Conservation (phyloP, 1,140 invertebrate genomes). For the Caenorhabditis latens region DNA sequence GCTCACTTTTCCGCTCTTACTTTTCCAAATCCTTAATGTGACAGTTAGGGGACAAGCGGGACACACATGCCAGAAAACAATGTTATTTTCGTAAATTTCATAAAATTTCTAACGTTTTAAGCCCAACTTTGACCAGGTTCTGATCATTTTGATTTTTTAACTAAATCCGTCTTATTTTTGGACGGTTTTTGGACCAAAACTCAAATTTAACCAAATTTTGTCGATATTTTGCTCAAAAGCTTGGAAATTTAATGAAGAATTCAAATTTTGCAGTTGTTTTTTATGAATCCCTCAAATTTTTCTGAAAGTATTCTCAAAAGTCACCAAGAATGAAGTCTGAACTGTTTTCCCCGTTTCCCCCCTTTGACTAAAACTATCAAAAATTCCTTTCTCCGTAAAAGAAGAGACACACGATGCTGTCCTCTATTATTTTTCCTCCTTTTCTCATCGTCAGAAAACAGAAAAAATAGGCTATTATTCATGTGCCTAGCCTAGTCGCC, state of each 20-base stretch:
- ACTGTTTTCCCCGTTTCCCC: neutral
- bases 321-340: neutral
- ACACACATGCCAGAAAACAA: neutral
- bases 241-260: neutral
- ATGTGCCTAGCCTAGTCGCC: neutral
- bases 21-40: neutral
- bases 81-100: neutral
- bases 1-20: too few species aligned
- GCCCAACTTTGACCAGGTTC: neutral
- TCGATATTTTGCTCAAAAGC: neutral
- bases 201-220: neutral
- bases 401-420: neutral
- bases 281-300: neutral
- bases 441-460: neutral
- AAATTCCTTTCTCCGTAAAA: neutral
- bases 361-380: neutral
- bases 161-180: neutral
- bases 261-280: neutral
- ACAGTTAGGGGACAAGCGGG: neutral
- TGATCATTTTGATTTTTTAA: neutral
- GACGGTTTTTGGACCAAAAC: neutral
- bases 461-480: constrained; percentile 23
- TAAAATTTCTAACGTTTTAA: neutral
- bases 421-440: neutral
- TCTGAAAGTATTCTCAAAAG: neutral